Base-by-base conservation (phyloP, 2,797 vertebrate genomes). In the Cossypha niveicapilla region DNA sequence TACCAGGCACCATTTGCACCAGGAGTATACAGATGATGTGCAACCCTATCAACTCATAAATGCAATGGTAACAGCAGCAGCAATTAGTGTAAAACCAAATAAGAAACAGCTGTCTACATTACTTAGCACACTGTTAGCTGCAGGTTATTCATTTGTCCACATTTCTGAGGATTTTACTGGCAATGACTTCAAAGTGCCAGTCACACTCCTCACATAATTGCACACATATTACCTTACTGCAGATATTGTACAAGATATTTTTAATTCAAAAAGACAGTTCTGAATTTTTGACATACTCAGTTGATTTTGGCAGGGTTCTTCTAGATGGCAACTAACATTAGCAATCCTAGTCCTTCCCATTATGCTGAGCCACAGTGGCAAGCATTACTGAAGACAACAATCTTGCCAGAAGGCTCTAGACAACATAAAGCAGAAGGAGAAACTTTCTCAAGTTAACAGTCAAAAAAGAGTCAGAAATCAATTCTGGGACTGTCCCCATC, bases 41-140 rank as follows among this genome's bases (percentile, higher is more conserved):
- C 61, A 39, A 35, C 63, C 65, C 70, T 53, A 62, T 32, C 70
- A 92, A 11, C 63, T 76, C 44, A 11, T 30, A 48, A 84, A 90
- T 44, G 25, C 51, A 93, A 67, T 10, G 25, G 82, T 37, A 68
- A 68, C 54, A 78, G 79, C 48, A 82, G 66, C 58, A 93, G 66
- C 63, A 50, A 19, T 90, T 92, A 93, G 62, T 72, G 70, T 62
- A 70, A 73, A 17, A 68, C 67, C 79, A 84, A 97, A 88, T 35
- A 92, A 24, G 24, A 71, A 78, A 71, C 62, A 92, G 76, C 72
- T 94, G 92, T 54, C 90, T 75, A 50, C 30, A 25, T 60, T 51
- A 88, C 67, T 94, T 44, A 79, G 66, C 42, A 74, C 41, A 63
- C 32, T 51, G 45, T 74, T 17, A 66, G 61, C 75, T 58, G 6